A percentile compares a stretch with the other conserved stretches of the same genome.
phyloP scores from a whole-genome alignment of 2,797 vertebrate genomes.

The Emydoidea blandingii region DNA sequence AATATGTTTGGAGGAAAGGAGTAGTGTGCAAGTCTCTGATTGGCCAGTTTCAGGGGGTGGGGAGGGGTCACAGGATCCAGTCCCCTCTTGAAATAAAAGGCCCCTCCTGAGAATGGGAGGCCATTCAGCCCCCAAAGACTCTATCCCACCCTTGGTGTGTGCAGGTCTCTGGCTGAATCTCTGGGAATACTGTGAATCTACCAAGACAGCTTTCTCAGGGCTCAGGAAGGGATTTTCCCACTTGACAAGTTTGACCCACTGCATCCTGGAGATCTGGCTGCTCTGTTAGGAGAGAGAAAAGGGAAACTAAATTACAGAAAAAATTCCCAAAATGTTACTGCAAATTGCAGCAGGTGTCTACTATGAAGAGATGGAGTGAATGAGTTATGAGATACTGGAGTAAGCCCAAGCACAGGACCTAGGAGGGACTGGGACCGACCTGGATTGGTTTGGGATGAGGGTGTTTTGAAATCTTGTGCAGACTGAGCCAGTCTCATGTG shows the following conservation, averaged over 20 bases:
- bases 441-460: not conserved
- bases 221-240: not conserved
- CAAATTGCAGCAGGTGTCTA: no score
- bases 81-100: not conserved
- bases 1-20: not conserved
- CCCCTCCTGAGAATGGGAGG: not conserved
- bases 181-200: not conserved
- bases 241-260: rapidly evolving
- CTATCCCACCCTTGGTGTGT: not conserved
- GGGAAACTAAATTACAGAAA: no score
- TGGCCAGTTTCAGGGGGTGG: not conserved
- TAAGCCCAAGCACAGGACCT: not conserved
- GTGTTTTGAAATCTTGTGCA: not conserved
- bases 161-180: rapidly evolving
- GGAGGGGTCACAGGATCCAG: no score
- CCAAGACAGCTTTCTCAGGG: not conserved
- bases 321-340: no score
- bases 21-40: not conserved
- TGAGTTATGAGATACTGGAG: not conserved
- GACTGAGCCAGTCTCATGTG: not conserved
- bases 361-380: no score
- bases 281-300: not conserved
- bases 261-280: rapidly evolving
- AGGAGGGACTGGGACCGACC: not conserved
- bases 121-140: not conserved